Conservation (phyloP, 2,888 invertebrate genomes). For the Oscheius myriophilus region DNA sequence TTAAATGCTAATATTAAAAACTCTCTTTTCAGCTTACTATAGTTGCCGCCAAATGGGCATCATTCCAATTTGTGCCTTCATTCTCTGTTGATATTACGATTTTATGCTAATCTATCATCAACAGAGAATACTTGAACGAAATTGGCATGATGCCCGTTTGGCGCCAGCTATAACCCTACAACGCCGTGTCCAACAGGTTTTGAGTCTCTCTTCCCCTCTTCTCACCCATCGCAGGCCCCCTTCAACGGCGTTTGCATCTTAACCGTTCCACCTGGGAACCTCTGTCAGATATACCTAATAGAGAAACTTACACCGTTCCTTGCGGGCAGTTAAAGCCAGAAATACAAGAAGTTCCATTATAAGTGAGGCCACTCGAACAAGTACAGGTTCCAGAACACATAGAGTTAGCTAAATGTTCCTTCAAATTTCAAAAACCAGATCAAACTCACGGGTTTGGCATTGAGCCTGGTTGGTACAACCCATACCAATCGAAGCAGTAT, state of each 20-base stretch:
- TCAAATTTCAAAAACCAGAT: neutral
- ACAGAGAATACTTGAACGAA: no score
- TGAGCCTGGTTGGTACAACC: conserved; percentile 4
- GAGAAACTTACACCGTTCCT: neutral
- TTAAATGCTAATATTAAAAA: no score
- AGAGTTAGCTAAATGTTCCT: neutral
- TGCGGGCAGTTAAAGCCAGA: neutral
- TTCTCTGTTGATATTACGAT: no score
- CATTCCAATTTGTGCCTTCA: no score
- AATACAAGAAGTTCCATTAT: conserved; percentile 8
- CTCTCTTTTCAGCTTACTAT: no score
- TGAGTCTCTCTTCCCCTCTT: neutral
- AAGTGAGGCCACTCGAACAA: conserved; percentile 8
- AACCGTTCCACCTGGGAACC: neutral
- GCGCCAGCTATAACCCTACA: no score
- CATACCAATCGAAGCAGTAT: conserved; percentile 14
- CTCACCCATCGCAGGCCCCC: neutral
- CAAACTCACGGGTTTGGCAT: conserved; percentile 2
- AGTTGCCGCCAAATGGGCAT: neutral
- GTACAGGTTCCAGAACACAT: conserved; percentile 23
- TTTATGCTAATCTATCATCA: no score
- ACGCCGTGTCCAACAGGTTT: no score
- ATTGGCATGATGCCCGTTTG: no score
- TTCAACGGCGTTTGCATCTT: conserved; percentile 1
- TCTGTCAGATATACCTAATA: neutral